A percentile compares a stretch with the other conserved stretches of the same genome.
Conservation (phyloP, 1,140 invertebrate genomes). For the Daktulosphaira vitifoliae region DNA sequence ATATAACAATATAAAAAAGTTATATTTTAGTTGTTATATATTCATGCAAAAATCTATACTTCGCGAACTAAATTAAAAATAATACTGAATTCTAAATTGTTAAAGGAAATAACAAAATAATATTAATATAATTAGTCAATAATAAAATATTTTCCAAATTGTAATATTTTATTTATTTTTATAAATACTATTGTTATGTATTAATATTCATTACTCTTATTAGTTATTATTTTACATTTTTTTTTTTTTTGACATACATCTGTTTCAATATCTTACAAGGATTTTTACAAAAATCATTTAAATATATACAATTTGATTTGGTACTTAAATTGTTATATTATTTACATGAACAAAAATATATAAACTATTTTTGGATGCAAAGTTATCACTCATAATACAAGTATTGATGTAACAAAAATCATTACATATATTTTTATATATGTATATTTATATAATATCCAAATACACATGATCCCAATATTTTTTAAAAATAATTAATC, state of each 20-base stretch:
- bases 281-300: conserved; percentile 14
- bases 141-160: conserved; percentile 27
- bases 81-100: conserved; percentile 30
- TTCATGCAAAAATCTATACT: conserved; percentile 12
- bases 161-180: conserved; percentile 27
- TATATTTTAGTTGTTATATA: too few species aligned
- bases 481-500: conserved; percentile 14
- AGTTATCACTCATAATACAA: conserved; percentile 17
- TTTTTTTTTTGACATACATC: conserved; percentile 26
- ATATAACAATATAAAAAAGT: too few species aligned
- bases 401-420: conserved; percentile 28
- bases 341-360: conserved; percentile 25
- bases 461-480: conserved; percentile 1
- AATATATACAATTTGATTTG: conserved; percentile 28
- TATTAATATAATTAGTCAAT: conserved; percentile 23
- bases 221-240: too few species aligned
- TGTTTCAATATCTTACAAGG: conserved; percentile 20
- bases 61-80: conserved; percentile 26
- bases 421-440: too few species aligned
- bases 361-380: conserved; percentile 22
- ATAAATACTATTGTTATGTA: conserved; percentile 5
- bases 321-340: conserved; percentile 21
- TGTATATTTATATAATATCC: conserved; percentile 28
- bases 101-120: conserved; percentile 19
- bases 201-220: neutral